Evolutionary conservation across 92 coral and sea anemone genomes (phyloP).

Genomic region (Blastomussa wellsi): DNA sequence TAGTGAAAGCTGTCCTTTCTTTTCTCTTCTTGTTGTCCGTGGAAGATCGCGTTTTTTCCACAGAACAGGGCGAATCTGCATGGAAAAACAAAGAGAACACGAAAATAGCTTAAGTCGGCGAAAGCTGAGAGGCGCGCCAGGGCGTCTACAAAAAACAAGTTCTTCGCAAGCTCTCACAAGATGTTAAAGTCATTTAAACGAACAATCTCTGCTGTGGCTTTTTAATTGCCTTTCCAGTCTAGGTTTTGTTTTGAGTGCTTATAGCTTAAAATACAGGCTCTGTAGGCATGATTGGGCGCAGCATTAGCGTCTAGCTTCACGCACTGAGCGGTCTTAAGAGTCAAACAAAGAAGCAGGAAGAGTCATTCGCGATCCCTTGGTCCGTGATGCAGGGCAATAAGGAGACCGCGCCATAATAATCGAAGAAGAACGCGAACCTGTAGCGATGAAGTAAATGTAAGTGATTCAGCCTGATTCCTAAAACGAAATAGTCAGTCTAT

Average conservation of each 20-base stretch:
- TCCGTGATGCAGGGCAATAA: background rate
- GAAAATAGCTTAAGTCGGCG: background rate
- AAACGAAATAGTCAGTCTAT: background rate
- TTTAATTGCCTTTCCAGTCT: conserved; percentile 46
- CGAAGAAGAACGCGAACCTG: background rate
- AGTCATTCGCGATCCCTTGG: background rate
- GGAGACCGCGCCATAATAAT: background rate
- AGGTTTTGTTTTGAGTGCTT: conserved; percentile 19
- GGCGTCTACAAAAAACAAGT: conserved; percentile 10
- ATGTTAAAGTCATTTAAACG: conserved; percentile 43
- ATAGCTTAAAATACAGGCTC: conserved; percentile 38
- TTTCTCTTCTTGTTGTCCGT: conserved; percentile 58
- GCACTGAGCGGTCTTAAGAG: background rate
- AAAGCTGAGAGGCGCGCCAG: conserved; percentile 10
- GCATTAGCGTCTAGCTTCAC: background rate
- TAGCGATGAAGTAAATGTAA: conserved; percentile 2
- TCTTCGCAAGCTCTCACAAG: conserved; percentile 10
- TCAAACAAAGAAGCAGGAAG: conserved; percentile 1
- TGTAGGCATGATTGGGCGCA: conserved; percentile 1
- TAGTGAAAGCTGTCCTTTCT: conserved; percentile 91
- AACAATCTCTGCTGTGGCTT: conserved; percentile 32
- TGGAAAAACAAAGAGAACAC: background rate
- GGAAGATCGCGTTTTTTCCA: background rate
- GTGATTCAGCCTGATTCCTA: background rate
- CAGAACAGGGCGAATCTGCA: conserved; percentile 29